Percentiles rank a stretch among this genome's conserved stretches.
Evolutionary conservation across 2,113 vertebrate species (phyloP).

Genomic region (Clupea harengus): DNA sequence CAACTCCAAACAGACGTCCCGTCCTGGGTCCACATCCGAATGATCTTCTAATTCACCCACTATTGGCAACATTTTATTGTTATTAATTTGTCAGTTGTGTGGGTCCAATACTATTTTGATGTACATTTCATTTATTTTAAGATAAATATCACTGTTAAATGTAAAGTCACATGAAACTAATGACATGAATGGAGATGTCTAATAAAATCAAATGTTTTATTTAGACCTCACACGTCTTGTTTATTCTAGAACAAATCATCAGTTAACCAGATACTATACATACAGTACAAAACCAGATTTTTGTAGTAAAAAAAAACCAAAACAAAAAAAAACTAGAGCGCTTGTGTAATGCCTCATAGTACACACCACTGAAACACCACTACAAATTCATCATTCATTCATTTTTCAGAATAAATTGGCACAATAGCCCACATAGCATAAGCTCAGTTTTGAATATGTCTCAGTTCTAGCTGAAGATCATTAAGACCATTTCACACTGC

Average conservation of each 20-base stretch:
- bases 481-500: too few species aligned
- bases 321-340: too few species aligned
- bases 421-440: too few species aligned
- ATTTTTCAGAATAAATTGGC: too few species aligned
- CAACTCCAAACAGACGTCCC: constrained; percentile 12
- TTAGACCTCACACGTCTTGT: not conserved
- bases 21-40: not conserved
- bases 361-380: too few species aligned
- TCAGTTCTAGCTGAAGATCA: too few species aligned
- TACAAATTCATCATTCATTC: too few species aligned
- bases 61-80: not conserved
- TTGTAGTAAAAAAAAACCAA: not conserved
- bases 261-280: not conserved
- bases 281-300: not conserved
- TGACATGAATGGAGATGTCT: constrained; percentile 2
- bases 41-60: not conserved
- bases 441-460: too few species aligned
- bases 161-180: not conserved
- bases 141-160: not conserved
- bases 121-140: not conserved
- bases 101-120: constrained; percentile 36
- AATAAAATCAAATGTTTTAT: constrained; percentile 6
- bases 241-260: not conserved
- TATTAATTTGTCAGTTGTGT: not conserved
- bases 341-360: too few species aligned